phyloP scores from a whole-genome alignment of 1,140 invertebrate genomes.

The Myzus persicae region DNA sequence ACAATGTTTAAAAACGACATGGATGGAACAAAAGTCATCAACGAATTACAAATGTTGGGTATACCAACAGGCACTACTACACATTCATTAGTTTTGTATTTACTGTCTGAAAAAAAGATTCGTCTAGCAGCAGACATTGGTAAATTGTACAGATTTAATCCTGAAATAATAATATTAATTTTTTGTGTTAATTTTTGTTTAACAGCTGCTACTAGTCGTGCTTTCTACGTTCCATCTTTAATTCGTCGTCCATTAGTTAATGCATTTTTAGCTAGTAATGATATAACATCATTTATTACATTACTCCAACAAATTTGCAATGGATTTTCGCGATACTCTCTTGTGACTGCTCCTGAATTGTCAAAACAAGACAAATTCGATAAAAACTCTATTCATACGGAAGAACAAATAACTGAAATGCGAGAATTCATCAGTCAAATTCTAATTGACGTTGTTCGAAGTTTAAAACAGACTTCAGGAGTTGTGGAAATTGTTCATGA shows the following conservation, averaged over 20 bases:
- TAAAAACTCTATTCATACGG: background rate
- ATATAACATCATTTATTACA: slow-evolving; percentile 69
- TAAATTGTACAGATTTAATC: slow-evolving; percentile 60
- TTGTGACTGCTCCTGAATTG: background rate
- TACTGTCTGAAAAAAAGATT: slow-evolving; percentile 68
- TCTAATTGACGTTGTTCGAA: slow-evolving; percentile 66
- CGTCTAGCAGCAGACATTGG: slow-evolving; percentile 68
- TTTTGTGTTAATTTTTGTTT: background rate
- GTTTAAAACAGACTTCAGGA: slow-evolving; percentile 56
- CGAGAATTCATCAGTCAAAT: slow-evolving; percentile 67
- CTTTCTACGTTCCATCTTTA: slow-evolving; percentile 67
- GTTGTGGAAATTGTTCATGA: slow-evolving; percentile 57
- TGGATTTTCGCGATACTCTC: slow-evolving; percentile 61
- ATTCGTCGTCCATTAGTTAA: slow-evolving; percentile 68
- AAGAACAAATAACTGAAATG: slow-evolving; percentile 48
- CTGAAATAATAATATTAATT: background rate
- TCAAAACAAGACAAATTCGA: slow-evolving; percentile 38
- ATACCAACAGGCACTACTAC: slow-evolving; percentile 69
- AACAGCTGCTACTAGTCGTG: slow-evolving; percentile 58
- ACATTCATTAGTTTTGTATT: slow-evolving; percentile 68
- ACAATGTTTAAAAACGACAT: slow-evolving; percentile 65
- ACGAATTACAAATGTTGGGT: slow-evolving; percentile 67
- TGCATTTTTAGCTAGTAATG: slow-evolving; percentile 68
- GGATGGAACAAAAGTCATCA: slow-evolving; percentile 66
- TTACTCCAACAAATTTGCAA: slow-evolving; percentile 67